These are phyloP conservation scores for Watersipora subatra DNA, from an alignment of 1,140 invertebrate genomes.

Conservation along the genomic window DNA sequence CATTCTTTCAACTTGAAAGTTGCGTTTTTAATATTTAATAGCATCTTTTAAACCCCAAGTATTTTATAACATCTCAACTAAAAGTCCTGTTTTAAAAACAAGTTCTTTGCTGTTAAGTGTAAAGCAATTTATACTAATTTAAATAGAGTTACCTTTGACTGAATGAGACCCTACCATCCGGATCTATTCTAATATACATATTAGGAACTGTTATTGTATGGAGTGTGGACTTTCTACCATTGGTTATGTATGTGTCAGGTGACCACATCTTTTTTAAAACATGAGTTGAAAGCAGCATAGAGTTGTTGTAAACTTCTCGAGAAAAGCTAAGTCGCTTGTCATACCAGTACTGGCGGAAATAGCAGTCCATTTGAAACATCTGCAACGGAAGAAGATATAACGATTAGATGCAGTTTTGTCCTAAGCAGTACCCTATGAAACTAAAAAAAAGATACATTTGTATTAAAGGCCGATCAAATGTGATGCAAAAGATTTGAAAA, in stretches of 20 bases:
- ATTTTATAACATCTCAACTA: no score
- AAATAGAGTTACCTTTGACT: constrained; percentile 93
- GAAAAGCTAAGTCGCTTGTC: constrained; percentile 27
- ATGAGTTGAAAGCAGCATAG: background rate
- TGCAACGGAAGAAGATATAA: constrained; percentile 10
- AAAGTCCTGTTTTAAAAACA: no score
- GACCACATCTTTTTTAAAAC: constrained; percentile 64
- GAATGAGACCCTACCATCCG: constrained; percentile 78
- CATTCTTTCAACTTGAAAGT: no score
- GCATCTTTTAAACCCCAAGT: no score
- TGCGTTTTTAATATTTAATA: no score
- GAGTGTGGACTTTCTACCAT: constrained; percentile 81
- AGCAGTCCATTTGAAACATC: constrained; percentile 34
- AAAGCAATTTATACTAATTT: no score
- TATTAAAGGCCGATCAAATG: no score
- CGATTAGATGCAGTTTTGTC: background rate
- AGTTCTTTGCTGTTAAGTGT: no score
- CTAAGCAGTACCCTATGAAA: background rate
- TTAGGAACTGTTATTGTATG: constrained; percentile 92
- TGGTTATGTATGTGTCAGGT: constrained; percentile 85
- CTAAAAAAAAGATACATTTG: no score
- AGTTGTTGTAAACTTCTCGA: constrained; percentile 3
- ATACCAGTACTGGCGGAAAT: constrained; percentile 31
- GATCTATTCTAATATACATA: constrained; percentile 66
- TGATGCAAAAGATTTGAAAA: no score